These are phyloP conservation scores for Cepaea nemoralis DNA, from an alignment of 1,140 invertebrate genomes.

Conservation along the genomic window DNA sequence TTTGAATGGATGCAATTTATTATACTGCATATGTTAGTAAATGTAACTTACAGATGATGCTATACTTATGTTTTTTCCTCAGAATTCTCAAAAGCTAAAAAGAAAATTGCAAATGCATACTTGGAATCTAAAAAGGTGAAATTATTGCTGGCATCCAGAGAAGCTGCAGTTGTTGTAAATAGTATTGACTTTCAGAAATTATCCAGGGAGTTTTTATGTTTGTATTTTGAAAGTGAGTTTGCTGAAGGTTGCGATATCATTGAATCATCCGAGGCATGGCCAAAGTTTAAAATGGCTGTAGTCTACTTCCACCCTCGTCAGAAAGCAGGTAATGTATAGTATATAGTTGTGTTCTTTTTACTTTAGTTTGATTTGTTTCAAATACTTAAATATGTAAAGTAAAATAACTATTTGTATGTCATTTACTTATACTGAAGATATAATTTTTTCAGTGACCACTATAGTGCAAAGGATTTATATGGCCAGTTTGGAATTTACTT, in stretches of 20 bases:
- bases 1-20: no score
- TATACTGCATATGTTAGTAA: no score
- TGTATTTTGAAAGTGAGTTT: constrained; percentile 25
- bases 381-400: no score
- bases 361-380: no score
- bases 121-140: constrained; percentile 1
- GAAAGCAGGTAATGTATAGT: neutral
- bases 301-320: neutral
- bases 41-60: no score
- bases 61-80: neutral
- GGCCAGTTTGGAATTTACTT: no score
- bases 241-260: neutral
- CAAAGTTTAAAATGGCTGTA: neutral
- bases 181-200: neutral
- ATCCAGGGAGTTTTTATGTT: neutral
- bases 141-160: neutral
- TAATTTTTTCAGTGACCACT: no score
- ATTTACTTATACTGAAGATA: no score
- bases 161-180: constrained; percentile 1
- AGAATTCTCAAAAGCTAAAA: neutral
- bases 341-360: no score
- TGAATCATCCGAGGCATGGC: neutral
- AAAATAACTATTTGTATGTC: no score
- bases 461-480: no score
- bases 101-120: neutral